Conservation (phyloP, 2,113 vertebrate species). For the Oriolus oriolus region DNA sequence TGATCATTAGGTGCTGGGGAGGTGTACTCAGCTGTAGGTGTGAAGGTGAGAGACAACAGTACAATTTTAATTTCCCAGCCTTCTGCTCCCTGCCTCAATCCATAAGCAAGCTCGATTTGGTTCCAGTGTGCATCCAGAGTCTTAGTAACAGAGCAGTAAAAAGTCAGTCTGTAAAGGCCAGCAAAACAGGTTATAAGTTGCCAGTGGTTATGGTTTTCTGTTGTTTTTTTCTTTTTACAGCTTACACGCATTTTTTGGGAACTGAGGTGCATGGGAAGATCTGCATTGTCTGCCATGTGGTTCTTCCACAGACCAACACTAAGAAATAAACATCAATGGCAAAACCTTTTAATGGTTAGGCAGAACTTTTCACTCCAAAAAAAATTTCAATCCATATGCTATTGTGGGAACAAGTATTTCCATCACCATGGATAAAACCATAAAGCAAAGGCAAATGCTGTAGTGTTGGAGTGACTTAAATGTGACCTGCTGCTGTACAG, state of each 20-base stretch:
- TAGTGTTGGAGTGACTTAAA: background rate
- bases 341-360: background rate
- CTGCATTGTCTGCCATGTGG: accelerated
- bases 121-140: background rate
- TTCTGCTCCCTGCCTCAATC: background rate
- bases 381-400: background rate
- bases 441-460: background rate
- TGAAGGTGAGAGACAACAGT: background rate
- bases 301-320: background rate
- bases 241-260: background rate
- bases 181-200: background rate
- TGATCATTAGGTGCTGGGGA: background rate
- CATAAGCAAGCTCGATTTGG: background rate
- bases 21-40: background rate
- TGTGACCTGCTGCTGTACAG: background rate
- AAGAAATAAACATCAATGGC: background rate
- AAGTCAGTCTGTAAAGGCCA: background rate
- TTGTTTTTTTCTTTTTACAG: background rate
- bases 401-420: background rate
- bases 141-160: background rate
- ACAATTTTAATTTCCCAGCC: background rate
- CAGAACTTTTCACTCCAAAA: background rate
- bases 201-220: too few relatives aligned
- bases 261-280: background rate
- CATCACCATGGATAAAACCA: background rate